A percentile compares a stretch with the other conserved stretches of the same genome.
These are phyloP conservation scores for Fukomys damarensis DNA, from an alignment of 2,113 vertebrate species.

Conservation along the genomic window DNA sequence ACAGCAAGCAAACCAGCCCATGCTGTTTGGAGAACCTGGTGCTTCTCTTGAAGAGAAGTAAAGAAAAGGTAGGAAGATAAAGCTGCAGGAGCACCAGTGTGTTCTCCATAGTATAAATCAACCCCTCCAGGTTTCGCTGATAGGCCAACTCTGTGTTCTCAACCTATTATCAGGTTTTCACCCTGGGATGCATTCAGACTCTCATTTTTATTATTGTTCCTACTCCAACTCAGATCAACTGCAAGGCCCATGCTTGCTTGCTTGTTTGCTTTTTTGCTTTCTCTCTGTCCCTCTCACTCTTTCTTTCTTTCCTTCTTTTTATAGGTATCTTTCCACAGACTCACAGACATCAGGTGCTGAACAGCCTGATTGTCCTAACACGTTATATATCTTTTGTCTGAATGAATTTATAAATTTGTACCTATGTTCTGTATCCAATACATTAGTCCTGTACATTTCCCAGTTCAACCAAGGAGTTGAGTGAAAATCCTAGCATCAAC, in stretches of 20 bases:
- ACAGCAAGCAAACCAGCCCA: not conserved
- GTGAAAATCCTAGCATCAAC: not conserved
- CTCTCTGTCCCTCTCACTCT: no score
- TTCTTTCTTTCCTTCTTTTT: no score
- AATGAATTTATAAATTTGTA: not conserved
- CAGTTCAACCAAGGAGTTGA: not conserved
- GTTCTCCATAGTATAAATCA: not conserved
- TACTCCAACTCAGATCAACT: not conserved
- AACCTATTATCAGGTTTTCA: not conserved
- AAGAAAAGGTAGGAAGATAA: fast-evolving
- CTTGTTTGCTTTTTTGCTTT: no score
- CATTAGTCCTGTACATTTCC: not conserved
- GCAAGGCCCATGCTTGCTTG: not conserved
- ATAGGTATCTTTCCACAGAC: not conserved
- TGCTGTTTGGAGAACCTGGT: not conserved
- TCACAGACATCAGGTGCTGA: not conserved
- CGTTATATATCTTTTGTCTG: not conserved
- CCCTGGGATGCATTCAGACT: not conserved
- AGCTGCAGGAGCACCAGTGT: not conserved
- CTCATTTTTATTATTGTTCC: not conserved
- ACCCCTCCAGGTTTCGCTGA: not conserved
- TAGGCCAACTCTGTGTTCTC: fast-evolving
- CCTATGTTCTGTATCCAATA: not conserved
- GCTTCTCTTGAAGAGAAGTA: not conserved
- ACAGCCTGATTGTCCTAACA: not conserved